Conservation (phyloP, 2,888 invertebrate species). For the Brachyopa scutellaris region DNA sequence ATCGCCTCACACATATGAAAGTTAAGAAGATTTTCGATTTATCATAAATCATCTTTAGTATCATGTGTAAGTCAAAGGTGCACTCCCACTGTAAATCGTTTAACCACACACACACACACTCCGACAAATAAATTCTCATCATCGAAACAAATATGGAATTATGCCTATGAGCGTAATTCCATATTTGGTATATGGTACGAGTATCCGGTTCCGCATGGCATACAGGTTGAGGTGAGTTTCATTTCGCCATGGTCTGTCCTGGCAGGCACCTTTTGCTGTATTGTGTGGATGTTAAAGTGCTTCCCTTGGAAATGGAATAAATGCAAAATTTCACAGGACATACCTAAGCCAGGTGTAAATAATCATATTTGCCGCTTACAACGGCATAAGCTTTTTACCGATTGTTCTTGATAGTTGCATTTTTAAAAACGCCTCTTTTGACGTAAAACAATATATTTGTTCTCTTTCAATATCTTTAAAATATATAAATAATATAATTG, state of each 20-base stretch:
- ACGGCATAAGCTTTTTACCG: neutral
- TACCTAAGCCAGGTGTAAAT: slow-evolving; percentile 5
- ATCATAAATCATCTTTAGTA: neutral
- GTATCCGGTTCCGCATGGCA: neutral
- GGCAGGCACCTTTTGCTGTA: neutral
- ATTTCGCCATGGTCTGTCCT: neutral
- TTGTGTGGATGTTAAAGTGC: neutral
- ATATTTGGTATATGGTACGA: neutral
- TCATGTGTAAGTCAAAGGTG: neutral
- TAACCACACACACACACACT: slow-evolving; percentile 19
- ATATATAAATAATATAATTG: no score
- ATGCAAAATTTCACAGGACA: neutral
- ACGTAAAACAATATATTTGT: neutral
- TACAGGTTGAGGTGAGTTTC: neutral
- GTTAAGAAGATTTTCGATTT: neutral
- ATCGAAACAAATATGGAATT: slow-evolving; percentile 42
- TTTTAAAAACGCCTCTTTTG: no score
- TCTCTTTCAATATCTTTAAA: neutral
- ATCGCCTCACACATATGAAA: neutral
- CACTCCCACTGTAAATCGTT: slow-evolving; percentile 45
- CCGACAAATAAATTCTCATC: slow-evolving; percentile 54
- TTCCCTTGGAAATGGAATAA: neutral
- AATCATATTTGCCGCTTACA: neutral
- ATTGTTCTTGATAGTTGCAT: no score
- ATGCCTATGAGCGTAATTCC: slow-evolving; percentile 36